Evolutionary conservation across 2,888 invertebrate genomes (phyloP).

Genomic region (Serripes groenlandicus): DNA sequence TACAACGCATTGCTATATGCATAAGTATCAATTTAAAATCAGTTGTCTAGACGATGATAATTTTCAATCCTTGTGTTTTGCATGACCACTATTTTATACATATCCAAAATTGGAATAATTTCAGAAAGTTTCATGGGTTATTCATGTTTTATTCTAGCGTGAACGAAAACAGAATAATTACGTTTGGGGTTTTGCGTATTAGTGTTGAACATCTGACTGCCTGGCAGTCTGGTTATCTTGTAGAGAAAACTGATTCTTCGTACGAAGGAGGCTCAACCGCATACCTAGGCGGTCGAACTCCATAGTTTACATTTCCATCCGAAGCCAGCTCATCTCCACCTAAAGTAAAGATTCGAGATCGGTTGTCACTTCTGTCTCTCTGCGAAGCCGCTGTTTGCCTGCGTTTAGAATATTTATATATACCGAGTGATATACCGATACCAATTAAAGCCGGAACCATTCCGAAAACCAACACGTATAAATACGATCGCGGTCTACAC

Average conservation of each 20-base stretch:
- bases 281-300: constrained; percentile 18
- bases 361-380: neutral
- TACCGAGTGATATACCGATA: constrained; percentile 8
- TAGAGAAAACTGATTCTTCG: neutral
- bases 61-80: too few species aligned
- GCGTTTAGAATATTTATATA: constrained; percentile 16
- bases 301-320: neutral
- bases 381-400: neutral
- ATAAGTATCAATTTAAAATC: too few species aligned
- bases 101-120: too few species aligned
- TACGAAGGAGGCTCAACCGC: constrained; percentile 1
- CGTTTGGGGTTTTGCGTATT: too few species aligned
- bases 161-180: too few species aligned
- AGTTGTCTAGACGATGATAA: too few species aligned
- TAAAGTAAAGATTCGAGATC: neutral
- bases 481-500: constrained; percentile 22
- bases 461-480: constrained; percentile 22
- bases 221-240: too few species aligned
- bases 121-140: too few species aligned
- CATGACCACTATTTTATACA: too few species aligned
- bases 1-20: too few species aligned
- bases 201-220: too few species aligned
- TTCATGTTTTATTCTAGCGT: too few species aligned
- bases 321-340: neutral
- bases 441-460: constrained; percentile 20